Conservation (phyloP, 2,113 vertebrate genomes). For the Oryzias melastigma region DNA sequence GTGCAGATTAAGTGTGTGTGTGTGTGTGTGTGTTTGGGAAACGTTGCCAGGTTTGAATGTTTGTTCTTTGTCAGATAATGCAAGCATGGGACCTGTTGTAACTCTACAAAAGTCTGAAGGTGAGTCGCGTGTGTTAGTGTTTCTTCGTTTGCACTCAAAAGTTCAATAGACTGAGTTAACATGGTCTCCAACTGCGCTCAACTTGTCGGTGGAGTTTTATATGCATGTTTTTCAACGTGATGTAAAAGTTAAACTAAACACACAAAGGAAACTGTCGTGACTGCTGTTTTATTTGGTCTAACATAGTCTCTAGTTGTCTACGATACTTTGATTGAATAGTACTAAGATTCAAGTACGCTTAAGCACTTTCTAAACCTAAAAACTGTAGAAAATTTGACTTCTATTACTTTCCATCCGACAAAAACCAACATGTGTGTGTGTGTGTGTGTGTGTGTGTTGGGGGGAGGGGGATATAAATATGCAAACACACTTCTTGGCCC, state of each 20-base stretch:
- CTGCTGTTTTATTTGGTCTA: constrained; percentile 12
- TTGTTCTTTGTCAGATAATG: constrained; percentile 27
- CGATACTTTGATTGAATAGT: too few relatives aligned
- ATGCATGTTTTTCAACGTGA: constrained; percentile 16
- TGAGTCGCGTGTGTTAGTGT: not conserved
- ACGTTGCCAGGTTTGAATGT: constrained; percentile 24
- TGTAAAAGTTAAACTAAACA: constrained; percentile 35
- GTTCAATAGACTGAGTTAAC: constrained; percentile 4
- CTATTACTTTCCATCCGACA: too few relatives aligned
- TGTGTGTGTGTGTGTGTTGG: too few relatives aligned
- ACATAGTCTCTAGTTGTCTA: too few relatives aligned
- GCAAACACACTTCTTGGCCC: too few relatives aligned
- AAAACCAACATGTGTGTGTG: too few relatives aligned
- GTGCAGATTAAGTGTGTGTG: constrained; percentile 11
- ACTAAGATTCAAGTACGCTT: too few relatives aligned
- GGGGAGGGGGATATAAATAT: too few relatives aligned
- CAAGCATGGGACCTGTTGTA: constrained; percentile 15
- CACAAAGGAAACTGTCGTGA: constrained; percentile 3
- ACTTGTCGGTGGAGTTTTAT: constrained; percentile 37
- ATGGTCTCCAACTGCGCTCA: constrained; percentile 32
- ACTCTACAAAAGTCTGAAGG: constrained; percentile 13
- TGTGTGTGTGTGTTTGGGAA: constrained; percentile 13
- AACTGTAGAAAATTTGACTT: too few relatives aligned
- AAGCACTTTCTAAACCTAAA: too few relatives aligned
- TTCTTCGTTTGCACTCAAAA: constrained; percentile 1